phyloP scores from a whole-genome alignment of 2,113 vertebrate species.

The Prochilodus magdalenae region DNA sequence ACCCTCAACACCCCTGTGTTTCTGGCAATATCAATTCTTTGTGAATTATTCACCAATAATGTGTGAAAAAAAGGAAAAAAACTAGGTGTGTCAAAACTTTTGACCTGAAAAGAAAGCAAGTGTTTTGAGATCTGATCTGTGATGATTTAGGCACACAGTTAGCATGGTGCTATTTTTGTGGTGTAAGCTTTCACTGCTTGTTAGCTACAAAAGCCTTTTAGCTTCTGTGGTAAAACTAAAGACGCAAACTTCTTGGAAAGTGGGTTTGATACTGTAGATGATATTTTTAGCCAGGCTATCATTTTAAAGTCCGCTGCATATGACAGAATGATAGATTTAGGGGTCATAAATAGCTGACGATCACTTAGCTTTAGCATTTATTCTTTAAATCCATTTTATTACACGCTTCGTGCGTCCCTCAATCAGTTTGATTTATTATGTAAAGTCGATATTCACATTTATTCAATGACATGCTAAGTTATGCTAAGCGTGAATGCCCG shows the following conservation, averaged over 20 bases:
- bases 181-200: no score
- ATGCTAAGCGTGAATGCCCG: not conserved
- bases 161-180: not conserved
- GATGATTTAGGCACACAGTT: not conserved
- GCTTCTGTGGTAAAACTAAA: not conserved
- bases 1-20: no score
- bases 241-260: not conserved
- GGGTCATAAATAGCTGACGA: not conserved
- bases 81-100: no score
- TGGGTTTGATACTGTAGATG: not conserved
- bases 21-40: no score
- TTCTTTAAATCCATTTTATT: not conserved
- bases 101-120: no score
- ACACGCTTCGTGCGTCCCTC: not conserved
- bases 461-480: constrained; percentile 23
- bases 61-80: no score
- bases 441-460: constrained; percentile 16
- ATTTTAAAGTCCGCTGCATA: not conserved
- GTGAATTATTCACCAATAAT: no score
- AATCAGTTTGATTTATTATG: constrained; percentile 27
- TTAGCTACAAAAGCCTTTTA: not conserved
- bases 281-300: not conserved
- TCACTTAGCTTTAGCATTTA: constrained; percentile 12
- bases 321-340: not conserved
- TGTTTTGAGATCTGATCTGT: no score